Evolutionary conservation across 2,113 vertebrate species (phyloP).

Genomic region (Oxygymnocypris stewartii): DNA sequence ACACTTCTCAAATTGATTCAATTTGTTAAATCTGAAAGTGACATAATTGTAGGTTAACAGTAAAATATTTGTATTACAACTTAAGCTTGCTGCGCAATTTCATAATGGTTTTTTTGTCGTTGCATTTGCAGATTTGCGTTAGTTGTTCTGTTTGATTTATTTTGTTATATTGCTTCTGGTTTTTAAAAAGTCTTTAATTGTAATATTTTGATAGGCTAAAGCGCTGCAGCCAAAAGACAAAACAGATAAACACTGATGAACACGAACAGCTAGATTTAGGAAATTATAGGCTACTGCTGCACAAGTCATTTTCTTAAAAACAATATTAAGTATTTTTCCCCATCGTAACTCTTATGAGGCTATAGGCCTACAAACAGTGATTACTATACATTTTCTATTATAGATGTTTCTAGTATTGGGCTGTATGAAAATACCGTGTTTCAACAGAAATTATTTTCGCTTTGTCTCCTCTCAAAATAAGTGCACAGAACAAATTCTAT

Average conservation of each 20-base stretch:
- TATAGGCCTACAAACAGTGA: neutral
- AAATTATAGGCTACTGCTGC: neutral
- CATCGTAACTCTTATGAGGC: neutral
- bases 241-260: neutral
- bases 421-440: neutral
- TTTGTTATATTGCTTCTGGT: neutral
- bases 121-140: neutral
- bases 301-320: neutral
- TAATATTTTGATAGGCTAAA: neutral
- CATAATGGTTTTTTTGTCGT: neutral
- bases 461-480: neutral
- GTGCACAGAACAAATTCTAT: neutral
- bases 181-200: neutral
- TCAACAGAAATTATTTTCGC: neutral
- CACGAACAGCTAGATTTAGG: neutral
- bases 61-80: neutral
- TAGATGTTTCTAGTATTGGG: no score
- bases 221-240: neutral
- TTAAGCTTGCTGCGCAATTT: slow-evolving; percentile 12
- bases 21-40: neutral
- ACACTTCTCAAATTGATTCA: neutral
- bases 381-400: neutral
- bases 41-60: neutral
- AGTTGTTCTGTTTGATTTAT: neutral
- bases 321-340: neutral